phyloP scores from a whole-genome alignment of 2,888 invertebrate genomes.

The Trachelus troglodyta region DNA sequence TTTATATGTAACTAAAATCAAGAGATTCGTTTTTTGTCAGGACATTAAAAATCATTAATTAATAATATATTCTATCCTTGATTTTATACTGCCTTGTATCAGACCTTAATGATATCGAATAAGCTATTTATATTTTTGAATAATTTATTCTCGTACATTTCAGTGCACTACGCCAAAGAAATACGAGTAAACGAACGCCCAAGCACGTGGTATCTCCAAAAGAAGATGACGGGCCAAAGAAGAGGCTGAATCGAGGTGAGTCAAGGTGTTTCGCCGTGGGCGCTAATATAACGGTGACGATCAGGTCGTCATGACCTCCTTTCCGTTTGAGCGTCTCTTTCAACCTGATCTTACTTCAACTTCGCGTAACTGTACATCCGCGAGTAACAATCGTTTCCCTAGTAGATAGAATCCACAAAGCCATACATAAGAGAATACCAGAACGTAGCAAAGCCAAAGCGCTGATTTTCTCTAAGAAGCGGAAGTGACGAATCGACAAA shows the following conservation, averaged over 20 bases:
- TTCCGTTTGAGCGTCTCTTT: conserved; percentile 40
- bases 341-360: conserved; percentile 28
- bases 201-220: not conserved
- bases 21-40: too few species aligned
- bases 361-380: conserved; percentile 41
- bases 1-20: too few species aligned
- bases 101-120: not conserved
- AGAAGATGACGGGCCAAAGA: not conserved
- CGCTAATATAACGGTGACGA: conserved; percentile 63
- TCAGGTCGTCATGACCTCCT: conserved; percentile 58
- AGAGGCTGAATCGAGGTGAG: conserved; percentile 41
- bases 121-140: not conserved
- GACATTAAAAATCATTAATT: not conserved
- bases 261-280: conserved; percentile 48
- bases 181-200: not conserved
- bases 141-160: not conserved
- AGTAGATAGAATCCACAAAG: not conserved
- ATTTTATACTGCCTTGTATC: not conserved
- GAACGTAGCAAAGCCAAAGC: not conserved
- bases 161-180: not conserved
- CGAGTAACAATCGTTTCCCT: conserved; percentile 13
- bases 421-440: not conserved
- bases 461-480: not conserved
- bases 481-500: not conserved
- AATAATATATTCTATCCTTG: not conserved